A percentile compares a stretch with the other conserved stretches of the same genome.
Conservation (phyloP, 2,113 vertebrate species). For the Nothoprocta pentlandii region DNA sequence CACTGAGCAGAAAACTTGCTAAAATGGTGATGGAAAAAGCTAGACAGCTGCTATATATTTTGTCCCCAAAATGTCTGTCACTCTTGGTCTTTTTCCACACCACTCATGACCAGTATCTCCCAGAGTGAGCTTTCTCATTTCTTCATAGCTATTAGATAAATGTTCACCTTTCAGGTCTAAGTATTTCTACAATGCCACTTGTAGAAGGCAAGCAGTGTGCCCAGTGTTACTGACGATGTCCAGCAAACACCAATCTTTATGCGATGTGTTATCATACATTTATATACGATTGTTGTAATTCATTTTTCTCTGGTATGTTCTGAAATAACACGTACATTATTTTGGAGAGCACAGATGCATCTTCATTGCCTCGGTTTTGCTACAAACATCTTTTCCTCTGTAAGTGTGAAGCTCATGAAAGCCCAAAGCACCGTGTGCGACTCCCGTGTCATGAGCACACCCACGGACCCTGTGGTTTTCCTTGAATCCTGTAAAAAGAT, state of each 20-base stretch:
- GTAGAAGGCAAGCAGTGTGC: neutral
- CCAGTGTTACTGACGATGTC: neutral
- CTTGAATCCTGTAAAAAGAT: neutral
- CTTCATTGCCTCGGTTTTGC: neutral
- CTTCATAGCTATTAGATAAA: neutral
- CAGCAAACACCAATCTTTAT: neutral
- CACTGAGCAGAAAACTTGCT: neutral
- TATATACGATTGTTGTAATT: neutral
- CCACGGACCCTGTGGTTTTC: neutral
- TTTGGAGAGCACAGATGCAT: neutral
- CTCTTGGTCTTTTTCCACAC: neutral
- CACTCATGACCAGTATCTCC: neutral
- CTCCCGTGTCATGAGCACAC: neutral
- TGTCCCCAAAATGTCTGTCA: neutral
- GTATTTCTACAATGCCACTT: neutral
- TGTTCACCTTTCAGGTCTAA: neutral
- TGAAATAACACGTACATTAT: neutral
- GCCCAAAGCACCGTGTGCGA: constrained; percentile 31
- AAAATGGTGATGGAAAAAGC: neutral
- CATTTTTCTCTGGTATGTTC: neutral
- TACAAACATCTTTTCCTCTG: neutral
- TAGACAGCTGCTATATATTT: neutral
- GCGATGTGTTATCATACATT: neutral
- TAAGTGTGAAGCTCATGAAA: neutral
- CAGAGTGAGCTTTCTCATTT: neutral